Conservation (phyloP, 2,888 invertebrate species). For the Pristionchus maxplancki region DNA sequence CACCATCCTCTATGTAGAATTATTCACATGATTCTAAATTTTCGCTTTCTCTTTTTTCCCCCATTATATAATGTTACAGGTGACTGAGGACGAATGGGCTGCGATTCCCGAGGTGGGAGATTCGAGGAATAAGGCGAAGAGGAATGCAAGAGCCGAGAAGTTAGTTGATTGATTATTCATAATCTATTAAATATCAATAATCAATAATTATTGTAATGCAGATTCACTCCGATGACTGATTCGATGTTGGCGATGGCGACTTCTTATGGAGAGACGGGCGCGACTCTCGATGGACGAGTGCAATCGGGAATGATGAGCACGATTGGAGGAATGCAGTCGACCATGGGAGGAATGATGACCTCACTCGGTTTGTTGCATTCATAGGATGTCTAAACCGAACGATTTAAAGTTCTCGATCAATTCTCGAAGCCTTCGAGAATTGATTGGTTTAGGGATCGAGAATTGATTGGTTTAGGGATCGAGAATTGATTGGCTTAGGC, state of each 20-base stretch:
- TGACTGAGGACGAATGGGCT: constrained; percentile 93
- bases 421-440: too few relatives aligned
- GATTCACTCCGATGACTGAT: constrained; percentile 96
- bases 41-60: too few relatives aligned
- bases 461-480: too few relatives aligned
- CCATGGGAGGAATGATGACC: constrained; percentile 80
- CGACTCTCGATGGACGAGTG: constrained; percentile 86
- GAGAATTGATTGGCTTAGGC: too few relatives aligned
- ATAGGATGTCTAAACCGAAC: neutral
- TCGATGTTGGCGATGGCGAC: constrained; percentile 91
- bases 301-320: constrained; percentile 71
- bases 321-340: constrained; percentile 65
- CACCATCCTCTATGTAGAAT: too few relatives aligned
- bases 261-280: constrained; percentile 81
- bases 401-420: too few relatives aligned
- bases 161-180: constrained; percentile 72
- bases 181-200: neutral
- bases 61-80: constrained; percentile 55
- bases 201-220: constrained; percentile 65
- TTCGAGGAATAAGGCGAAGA: constrained; percentile 94
- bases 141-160: constrained; percentile 95
- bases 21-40: too few relatives aligned
- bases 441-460: too few relatives aligned
- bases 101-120: constrained; percentile 99
- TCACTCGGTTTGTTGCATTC: constrained; percentile 50